A percentile compares a stretch with the other conserved stretches of the same genome.
phyloP scores from a whole-genome alignment of 2,888 invertebrate genomes.

The Phaonia tiefii region DNA sequence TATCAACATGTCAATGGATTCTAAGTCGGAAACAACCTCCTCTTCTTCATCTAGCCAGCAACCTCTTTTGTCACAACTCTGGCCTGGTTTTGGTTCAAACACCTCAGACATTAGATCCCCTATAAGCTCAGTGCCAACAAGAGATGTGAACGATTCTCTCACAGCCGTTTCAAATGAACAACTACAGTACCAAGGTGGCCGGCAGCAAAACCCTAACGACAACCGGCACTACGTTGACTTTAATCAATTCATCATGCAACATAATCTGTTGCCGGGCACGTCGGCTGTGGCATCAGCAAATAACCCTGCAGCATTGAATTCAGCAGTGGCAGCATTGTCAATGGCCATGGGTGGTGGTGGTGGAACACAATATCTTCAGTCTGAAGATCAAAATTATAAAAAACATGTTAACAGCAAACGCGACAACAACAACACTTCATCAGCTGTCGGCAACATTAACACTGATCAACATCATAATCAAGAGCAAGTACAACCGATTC shows the following conservation, averaged over 20 bases:
- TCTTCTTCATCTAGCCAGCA: slow-evolving; percentile 50
- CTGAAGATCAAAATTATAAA: slow-evolving; percentile 4
- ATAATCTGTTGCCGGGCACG: slow-evolving; percentile 72
- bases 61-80: slow-evolving; percentile 62
- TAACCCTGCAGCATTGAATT: not conserved
- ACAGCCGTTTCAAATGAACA: not conserved
- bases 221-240: slow-evolving; percentile 80
- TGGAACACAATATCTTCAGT: slow-evolving; percentile 7
- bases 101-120: slow-evolving; percentile 27
- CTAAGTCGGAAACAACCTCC: slow-evolving; percentile 58
- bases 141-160: not conserved
- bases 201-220: slow-evolving; percentile 42
- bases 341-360: slow-evolving; percentile 13
- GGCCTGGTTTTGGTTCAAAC: slow-evolving; percentile 61
- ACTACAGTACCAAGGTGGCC: slow-evolving; percentile 9
- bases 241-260: slow-evolving; percentile 79
- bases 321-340: slow-evolving; percentile 4
- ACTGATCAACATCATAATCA: slow-evolving; percentile 42
- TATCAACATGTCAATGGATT: slow-evolving; percentile 38
- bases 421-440: slow-evolving; percentile 31
- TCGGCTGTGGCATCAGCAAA: not conserved
- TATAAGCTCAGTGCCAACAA: not conserved
- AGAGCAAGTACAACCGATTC: slow-evolving; percentile 19
- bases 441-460: slow-evolving; percentile 32
- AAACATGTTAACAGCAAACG: not conserved